phyloP scores from a whole-genome alignment of 2,797 vertebrate species.

The Eleutherodactylus coqui region DNA sequence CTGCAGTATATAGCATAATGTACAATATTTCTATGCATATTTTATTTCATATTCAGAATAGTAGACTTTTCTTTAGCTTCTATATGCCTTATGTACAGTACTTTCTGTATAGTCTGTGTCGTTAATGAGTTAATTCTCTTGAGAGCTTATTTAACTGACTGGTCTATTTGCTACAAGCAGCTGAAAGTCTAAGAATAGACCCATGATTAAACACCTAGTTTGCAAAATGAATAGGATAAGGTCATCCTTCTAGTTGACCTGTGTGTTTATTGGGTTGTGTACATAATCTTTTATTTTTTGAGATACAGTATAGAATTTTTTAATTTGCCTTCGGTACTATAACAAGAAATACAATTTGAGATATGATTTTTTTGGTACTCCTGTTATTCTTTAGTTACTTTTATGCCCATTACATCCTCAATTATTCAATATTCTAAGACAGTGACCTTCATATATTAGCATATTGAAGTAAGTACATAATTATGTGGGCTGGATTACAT shows the following conservation, averaged over 20 bases:
- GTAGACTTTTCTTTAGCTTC: background rate
- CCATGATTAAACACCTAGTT: constrained; percentile 7
- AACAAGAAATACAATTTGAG: background rate
- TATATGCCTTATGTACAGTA: background rate
- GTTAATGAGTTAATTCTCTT: constrained; percentile 17
- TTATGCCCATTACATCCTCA: background rate
- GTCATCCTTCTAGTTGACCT: constrained; percentile 4
- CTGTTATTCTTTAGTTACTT: background rate
- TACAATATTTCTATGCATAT: background rate
- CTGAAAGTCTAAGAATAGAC: constrained; percentile 1
- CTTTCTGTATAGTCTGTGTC: background rate
- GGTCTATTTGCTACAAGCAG: constrained; percentile 18
- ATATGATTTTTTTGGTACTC: background rate
- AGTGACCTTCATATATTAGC: background rate
- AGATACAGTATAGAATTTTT: background rate
- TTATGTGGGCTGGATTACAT: background rate
- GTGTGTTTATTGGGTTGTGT: constrained; percentile 1
- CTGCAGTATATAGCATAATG: background rate
- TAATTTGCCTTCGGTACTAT: background rate
- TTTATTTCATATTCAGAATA: background rate
- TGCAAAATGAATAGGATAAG: background rate
- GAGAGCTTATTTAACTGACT: constrained; percentile 14
- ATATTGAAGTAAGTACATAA: background rate
- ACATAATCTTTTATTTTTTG: background rate
- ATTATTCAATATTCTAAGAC: background rate